Evolutionary conservation across 2,113 vertebrate genomes (phyloP).

Genomic region (Noturus placidus): DNA sequence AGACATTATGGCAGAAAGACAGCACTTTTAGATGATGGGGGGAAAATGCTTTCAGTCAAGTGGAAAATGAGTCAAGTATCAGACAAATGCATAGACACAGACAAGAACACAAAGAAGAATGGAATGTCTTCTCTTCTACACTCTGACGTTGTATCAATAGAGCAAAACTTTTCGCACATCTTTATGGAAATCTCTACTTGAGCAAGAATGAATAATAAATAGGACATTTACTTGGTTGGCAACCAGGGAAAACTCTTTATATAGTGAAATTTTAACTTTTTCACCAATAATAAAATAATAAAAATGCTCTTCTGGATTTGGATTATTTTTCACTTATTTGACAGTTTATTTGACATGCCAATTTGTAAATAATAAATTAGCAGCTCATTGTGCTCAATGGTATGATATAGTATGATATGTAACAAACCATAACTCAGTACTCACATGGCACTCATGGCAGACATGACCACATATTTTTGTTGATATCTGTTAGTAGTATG

Average conservation of each 20-base stretch:
- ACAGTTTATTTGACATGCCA: not conserved
- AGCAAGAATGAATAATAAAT: not conserved
- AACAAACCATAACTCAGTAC: not conserved
- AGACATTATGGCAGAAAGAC: constrained; percentile 29
- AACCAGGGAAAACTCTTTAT: not conserved
- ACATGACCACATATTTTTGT: not conserved
- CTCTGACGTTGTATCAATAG: not conserved
- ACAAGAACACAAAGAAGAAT: constrained; percentile 13
- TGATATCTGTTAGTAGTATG: not conserved
- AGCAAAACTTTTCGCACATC: not conserved
- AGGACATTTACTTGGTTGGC: not conserved
- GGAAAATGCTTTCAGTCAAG: constrained; percentile 32
- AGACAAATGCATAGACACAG: constrained; percentile 23
- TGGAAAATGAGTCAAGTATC: constrained; percentile 34
- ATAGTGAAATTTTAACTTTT: not conserved
- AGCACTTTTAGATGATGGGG: constrained; percentile 33
- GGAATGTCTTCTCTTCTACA: not conserved
- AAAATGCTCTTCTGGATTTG: not conserved
- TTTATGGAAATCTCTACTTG: not conserved
- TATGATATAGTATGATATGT: not conserved
- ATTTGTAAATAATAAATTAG: not conserved
- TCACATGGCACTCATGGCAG: not conserved
- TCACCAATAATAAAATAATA: not conserved
- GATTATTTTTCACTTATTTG: not conserved
- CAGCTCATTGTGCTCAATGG: not conserved